Conservation (phyloP, 2,888 invertebrate species). For the Belgica antarctica region DNA sequence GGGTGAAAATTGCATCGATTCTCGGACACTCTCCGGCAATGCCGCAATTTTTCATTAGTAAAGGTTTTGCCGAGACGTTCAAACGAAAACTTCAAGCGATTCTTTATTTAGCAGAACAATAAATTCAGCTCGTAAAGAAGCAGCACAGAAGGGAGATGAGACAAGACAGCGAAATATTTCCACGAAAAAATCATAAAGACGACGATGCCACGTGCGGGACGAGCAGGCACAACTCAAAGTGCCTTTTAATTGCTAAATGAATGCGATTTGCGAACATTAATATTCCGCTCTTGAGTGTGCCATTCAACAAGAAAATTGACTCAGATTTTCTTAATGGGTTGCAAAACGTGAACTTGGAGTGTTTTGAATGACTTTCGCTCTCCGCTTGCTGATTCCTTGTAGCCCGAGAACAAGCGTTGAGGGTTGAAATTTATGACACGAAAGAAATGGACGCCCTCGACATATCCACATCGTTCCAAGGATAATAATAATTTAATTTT, state of each 20-base stretch:
- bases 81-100: too few relatives aligned
- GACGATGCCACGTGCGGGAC: background rate
- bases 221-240: slow-evolving; percentile 5
- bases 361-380: background rate
- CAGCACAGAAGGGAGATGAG: background rate
- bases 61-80: too few relatives aligned
- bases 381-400: background rate
- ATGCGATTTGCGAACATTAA: slow-evolving; percentile 12
- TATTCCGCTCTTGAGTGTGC: background rate
- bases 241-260: slow-evolving; percentile 10
- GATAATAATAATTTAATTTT: slow-evolving; percentile 42
- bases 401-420: too few relatives aligned
- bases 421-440: background rate
- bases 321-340: slow-evolving; percentile 3
- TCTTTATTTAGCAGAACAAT: slow-evolving; percentile 41
- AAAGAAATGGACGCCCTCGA: background rate
- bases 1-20: too few relatives aligned
- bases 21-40: too few relatives aligned
- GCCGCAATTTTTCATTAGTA: too few relatives aligned
- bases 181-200: slow-evolving; percentile 18
- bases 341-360: background rate
- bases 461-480: slow-evolving; percentile 25
- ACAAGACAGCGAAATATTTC: background rate
- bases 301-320: slow-evolving; percentile 5
- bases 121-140: slow-evolving; percentile 40